These are phyloP conservation scores for Dastarcus helophoroides DNA, from an alignment of 2,888 invertebrate species.

Conservation along the genomic window DNA sequence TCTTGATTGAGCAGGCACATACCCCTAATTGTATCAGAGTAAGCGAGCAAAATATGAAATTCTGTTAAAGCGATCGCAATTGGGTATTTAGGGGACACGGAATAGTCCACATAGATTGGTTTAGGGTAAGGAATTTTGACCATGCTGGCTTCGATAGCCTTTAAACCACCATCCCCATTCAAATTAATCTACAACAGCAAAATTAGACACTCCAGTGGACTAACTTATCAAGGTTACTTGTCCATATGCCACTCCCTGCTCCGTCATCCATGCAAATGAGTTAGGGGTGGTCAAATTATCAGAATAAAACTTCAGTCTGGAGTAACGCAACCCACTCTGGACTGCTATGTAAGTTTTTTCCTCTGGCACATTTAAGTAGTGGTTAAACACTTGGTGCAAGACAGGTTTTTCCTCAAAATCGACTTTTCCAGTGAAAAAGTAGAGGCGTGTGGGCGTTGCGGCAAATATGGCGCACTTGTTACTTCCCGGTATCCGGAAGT, in stretches of 20 bases:
- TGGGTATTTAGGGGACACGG: constrained; percentile 39
- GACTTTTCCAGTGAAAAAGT: constrained; percentile 75
- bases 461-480: constrained; percentile 73
- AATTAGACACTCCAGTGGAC: background rate
- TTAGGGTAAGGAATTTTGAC: constrained; percentile 34
- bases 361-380: constrained; percentile 63
- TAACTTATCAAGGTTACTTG: constrained; percentile 42
- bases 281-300: constrained; percentile 58
- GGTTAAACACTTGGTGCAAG: constrained; percentile 66
- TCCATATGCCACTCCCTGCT: constrained; percentile 69
- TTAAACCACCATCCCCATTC: constrained; percentile 4
- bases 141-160: constrained; percentile 38
- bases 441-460: constrained; percentile 72
- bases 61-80: constrained; percentile 75
- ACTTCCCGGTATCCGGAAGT: constrained; percentile 59
- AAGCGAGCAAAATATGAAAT: constrained; percentile 80
- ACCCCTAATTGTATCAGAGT: constrained; percentile 70
- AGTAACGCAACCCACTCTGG: constrained; percentile 54
- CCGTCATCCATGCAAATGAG: constrained; percentile 80
- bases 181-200: background rate
- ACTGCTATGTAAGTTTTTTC: constrained; percentile 55
- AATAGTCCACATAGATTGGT: constrained; percentile 30
- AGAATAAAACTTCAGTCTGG: constrained; percentile 68
- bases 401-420: constrained; percentile 68
- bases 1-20: constrained; percentile 78